Evolutionary conservation across 2,888 invertebrate species (phyloP), one percentile per base, ranked within the genome.

Genomic region (Pomacea canaliculata): DNA sequence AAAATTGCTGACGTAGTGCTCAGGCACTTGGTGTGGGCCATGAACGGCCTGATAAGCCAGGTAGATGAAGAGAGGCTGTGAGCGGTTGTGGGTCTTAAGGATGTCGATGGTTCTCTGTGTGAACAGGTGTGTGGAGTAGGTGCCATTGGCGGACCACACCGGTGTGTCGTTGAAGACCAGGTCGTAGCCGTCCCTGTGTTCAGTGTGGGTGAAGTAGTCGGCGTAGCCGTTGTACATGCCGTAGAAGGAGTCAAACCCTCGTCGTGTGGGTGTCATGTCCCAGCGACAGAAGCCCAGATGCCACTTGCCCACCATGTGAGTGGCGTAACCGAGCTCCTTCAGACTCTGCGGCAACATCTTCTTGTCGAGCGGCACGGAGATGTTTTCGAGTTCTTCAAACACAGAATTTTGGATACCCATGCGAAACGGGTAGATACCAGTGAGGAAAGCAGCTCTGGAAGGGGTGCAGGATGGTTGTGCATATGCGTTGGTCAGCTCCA

Each of bases 391-490:
- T 13, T 59, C 67, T 7, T n/a, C 13, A 56, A 73, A 59, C n/a
- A 73, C 73, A 19, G 73, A 68, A 67, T 73, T 10, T 67, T 73
- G 73, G 18, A 73, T 23, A 12, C 73, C 73, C 59, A 68, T 60
- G 10, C 85, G 73, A n/a, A 83, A 78, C 8, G 84, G 85, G 71
- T 84, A 85, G 1, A 83, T 78, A 19, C 92, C 92, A 1, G 92
- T 92, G 68, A 93, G 86, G 77, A 92, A 86, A 4, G 92, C 92
- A 9, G 92, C 91, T 73, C 92, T 83, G 76, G 92, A 92, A 9
- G 92, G 92, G n/a, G 92, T 91, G 81, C 92, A 92, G 16, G 27
- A n/a, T 2, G n/a, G 63, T 73, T 87, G 88, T 46, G 90, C 90
- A 77, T 91, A 91, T n/a, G 89, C 87, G 71, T 89, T 86, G 62